Evolutionary conservation across 2,888 invertebrate species (phyloP).

Genomic region (Tenodera sinensis): DNA sequence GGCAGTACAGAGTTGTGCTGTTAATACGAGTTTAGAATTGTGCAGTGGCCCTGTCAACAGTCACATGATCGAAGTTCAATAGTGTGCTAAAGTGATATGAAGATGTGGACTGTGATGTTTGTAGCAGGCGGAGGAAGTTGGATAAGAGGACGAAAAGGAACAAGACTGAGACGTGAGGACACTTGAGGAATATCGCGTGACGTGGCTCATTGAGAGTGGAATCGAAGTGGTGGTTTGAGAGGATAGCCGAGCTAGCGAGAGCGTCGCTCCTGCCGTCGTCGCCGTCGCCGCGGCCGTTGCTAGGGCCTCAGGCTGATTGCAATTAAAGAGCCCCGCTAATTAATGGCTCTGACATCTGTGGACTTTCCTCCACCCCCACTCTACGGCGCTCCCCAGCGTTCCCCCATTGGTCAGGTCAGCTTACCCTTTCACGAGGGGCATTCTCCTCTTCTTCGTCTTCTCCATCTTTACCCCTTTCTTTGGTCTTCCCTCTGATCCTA

Average conservation of each 20-base stretch:
- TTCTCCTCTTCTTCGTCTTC: not conserved
- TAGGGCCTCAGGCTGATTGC: constrained; percentile 17
- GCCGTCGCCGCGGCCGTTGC: not conserved
- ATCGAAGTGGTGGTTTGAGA: not conserved
- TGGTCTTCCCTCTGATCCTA: constrained; percentile 5
- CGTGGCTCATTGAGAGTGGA: not conserved
- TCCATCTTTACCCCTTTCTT: constrained; percentile 1
- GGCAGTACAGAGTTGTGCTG: too few species aligned
- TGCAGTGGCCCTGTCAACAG: too few species aligned
- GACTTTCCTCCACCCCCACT: not conserved
- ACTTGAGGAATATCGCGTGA: not conserved
- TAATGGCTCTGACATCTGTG: constrained; percentile 17
- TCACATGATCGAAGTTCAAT: too few species aligned
- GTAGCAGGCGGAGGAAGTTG: too few species aligned
- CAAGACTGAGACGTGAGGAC: not conserved
- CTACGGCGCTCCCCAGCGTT: not conserved
- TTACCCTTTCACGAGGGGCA: constrained; percentile 16
- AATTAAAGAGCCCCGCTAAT: constrained; percentile 18
- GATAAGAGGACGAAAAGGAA: not conserved
- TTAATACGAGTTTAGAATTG: too few species aligned
- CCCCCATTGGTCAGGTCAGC: constrained; percentile 15
- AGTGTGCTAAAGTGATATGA: too few species aligned
- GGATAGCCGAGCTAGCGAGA: not conserved
- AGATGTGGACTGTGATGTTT: too few species aligned
- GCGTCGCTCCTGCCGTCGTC: not conserved